Evolutionary conservation across 2,113 vertebrate genomes (phyloP), one percentile per base, ranked within the genome.

Genomic region (Pelmatolapia mariae): DNA sequence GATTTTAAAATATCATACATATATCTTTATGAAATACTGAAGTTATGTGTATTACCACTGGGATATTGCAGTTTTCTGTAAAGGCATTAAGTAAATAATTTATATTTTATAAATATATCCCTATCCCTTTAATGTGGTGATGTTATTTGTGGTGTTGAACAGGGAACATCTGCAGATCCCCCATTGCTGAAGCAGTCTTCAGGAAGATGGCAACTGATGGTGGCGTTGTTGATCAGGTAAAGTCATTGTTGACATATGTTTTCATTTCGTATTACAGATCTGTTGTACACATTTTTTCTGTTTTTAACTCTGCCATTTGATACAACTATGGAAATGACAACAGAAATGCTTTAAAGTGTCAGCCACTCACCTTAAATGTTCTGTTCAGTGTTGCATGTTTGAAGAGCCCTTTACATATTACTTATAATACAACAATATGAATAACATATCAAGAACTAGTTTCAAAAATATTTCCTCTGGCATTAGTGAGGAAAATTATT

Each of bases 161-260:
- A 97, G 99, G 99, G 89, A 99, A 99, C 90, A 99, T 99, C 83
- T 99, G 98, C 89, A 97, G 98, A 61, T 99, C 99, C 90, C 98
- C 99, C 59, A 99, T 99, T 26, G 98, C 98, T 24, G 99, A 99
- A 96, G 98, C 98, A 4, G 98, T 99, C 90, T 99, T 99, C 95
- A 96, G 93, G 82, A 99, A 99, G 93, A 96, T 99, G 94, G 98
- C 97, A 63, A 94, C 96, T 15, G 98, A 99, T 80, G 93, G 95
- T 57, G 98, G 97, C 0, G 80, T 97, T 76, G 97, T 94, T 73
- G 95, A 98, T 83, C 94, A 98, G 90, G 99, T 99, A 96, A 96
- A 24, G 19, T 78, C 3, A 43, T 53, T 8, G 16, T 66, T 33
- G 11, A 8, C 43, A 56, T 1, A 47, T 31, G 18, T 45, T 33